Percentiles rank a stretch among this genome's conserved stretches.
phyloP scores from a whole-genome alignment of 2,888 invertebrate genomes.

The Cephus spinipes region DNA sequence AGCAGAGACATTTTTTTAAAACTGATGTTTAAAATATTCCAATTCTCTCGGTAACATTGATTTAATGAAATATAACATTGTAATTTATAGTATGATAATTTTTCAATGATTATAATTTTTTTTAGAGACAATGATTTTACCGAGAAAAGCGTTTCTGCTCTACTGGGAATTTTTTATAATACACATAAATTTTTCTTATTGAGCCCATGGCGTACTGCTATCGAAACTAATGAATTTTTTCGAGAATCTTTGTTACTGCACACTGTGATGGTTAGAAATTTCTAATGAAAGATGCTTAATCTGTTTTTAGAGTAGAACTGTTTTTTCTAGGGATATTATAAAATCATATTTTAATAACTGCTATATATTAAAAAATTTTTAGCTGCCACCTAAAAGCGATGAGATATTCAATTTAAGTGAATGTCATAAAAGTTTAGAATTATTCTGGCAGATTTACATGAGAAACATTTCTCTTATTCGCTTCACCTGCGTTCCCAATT shows the following conservation, averaged over 20 bases:
- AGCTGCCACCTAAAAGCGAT: constrained; percentile 52
- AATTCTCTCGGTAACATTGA: constrained; percentile 45
- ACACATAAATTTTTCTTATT: constrained; percentile 50
- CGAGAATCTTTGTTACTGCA: constrained; percentile 45
- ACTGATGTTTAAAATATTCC: constrained; percentile 50
- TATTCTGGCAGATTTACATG: constrained; percentile 50
- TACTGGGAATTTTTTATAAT: constrained; percentile 49
- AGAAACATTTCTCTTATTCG: constrained; percentile 51
- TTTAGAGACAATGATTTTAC: constrained; percentile 43
- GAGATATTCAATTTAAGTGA: constrained; percentile 50
- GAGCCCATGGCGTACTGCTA: constrained; percentile 41
- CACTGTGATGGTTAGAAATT: constrained; percentile 44
- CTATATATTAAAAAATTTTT: constrained; percentile 21
- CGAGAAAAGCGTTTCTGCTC: constrained; percentile 45
- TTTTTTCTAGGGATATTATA: not conserved
- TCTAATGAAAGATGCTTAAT: not conserved
- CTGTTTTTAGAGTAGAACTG: not conserved
- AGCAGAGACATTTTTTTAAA: constrained; percentile 37
- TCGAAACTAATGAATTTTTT: constrained; percentile 49
- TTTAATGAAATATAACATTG: constrained; percentile 3
- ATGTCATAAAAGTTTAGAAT: constrained; percentile 41
- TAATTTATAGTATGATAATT: constrained; percentile 8
- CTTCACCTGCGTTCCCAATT: constrained; percentile 45
- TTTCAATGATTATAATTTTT: constrained; percentile 9
- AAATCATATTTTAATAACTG: not conserved